Evolutionary conservation across 2,797 vertebrate genomes (phyloP).

Genomic region (Aotus griseimembra): DNA sequence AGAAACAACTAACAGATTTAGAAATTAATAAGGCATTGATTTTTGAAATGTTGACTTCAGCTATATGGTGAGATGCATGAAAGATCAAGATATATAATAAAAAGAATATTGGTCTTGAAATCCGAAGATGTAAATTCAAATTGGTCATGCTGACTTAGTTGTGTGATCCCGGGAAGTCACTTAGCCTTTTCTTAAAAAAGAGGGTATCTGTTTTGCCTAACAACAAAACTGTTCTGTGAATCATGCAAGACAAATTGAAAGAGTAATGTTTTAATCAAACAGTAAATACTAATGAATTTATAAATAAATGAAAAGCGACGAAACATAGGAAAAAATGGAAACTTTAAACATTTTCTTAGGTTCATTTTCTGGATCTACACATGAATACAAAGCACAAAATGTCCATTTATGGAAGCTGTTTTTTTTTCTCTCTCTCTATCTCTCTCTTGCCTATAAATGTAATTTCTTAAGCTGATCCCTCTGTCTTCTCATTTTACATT

Average conservation of each 20-base stretch:
- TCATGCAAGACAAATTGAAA: background rate
- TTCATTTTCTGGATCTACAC: background rate
- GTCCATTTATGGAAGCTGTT: background rate
- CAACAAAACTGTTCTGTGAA: background rate
- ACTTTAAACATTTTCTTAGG: background rate
- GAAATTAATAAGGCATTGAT: background rate
- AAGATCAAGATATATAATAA: background rate
- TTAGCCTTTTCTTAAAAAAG: background rate
- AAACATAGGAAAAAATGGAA: background rate
- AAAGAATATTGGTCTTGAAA: background rate
- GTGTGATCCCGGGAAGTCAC: background rate
- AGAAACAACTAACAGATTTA: background rate
- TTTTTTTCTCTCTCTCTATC: background rate
- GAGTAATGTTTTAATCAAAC: background rate
- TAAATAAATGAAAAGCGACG: background rate
- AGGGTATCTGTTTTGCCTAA: background rate
- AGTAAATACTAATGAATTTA: background rate
- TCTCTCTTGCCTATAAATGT: background rate
- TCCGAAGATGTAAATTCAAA: background rate
- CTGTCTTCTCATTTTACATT: background rate
- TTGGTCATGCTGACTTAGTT: background rate
- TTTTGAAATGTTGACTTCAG: conserved; percentile 3
- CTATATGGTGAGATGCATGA: background rate
- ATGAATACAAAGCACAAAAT: background rate
- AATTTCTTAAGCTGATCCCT: background rate